phyloP scores from a whole-genome alignment of 2,113 vertebrate genomes.

The Genyomyrus donnyi region DNA sequence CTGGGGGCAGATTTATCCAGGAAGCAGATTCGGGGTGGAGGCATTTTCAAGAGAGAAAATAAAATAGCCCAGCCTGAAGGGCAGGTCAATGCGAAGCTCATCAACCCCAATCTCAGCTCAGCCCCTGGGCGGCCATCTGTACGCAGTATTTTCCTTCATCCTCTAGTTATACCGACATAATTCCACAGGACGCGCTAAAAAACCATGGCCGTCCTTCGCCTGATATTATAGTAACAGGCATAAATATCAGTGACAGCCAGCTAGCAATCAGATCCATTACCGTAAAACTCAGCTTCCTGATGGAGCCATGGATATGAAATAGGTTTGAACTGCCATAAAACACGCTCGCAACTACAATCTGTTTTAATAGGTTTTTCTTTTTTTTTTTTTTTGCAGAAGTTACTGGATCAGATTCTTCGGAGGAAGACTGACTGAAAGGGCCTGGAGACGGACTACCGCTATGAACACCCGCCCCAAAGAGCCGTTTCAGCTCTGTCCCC shows the following conservation, averaged over 20 bases:
- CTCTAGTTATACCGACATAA: not conserved
- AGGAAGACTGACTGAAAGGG: conserved; percentile 62
- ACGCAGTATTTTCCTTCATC: not conserved
- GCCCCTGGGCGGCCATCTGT: not conserved
- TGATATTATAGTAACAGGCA: not conserved
- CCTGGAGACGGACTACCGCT: not conserved
- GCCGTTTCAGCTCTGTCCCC: not conserved
- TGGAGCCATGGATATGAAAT: not conserved
- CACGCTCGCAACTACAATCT: not conserved
- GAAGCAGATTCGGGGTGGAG: not conserved
- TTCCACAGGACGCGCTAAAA: not conserved
- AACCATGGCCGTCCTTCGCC: not conserved
- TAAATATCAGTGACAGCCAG: not conserved
- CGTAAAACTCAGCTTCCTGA: not conserved
- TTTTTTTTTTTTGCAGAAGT: conserved; percentile 54
- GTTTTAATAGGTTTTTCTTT: not conserved
- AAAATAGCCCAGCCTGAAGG: not conserved
- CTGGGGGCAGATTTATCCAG: conserved; percentile 2
- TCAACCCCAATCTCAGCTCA: not conserved
- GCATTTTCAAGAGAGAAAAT: not conserved
- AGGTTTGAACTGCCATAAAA: not conserved
- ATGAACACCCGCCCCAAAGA: not conserved
- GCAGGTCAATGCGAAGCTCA: not conserved
- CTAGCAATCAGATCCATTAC: not conserved
- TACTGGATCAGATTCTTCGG: conserved; percentile 79